These are phyloP conservation scores for Neocrepidodera transversa DNA, from an alignment of 2,888 invertebrate species.

Conservation along the genomic window DNA sequence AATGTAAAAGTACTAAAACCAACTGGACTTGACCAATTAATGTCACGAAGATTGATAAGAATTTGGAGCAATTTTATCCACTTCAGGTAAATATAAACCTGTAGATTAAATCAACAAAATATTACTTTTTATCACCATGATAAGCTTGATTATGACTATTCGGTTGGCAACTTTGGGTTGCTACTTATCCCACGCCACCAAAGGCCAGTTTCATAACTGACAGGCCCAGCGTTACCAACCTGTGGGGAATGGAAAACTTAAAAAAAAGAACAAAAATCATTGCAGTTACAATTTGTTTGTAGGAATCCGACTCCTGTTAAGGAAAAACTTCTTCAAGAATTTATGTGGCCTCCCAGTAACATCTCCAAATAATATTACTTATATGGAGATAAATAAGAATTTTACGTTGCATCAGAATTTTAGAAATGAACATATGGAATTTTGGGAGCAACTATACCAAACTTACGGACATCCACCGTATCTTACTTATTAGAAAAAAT, in stretches of 20 bases:
- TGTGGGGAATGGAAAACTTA: no score
- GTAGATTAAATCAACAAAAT: no score
- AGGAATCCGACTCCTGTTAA: constrained; percentile 33
- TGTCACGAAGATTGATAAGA: no score
- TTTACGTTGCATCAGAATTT: constrained; percentile 29
- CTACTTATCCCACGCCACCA: no score
- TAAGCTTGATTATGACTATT: no score
- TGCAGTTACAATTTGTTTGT: constrained; percentile 10
- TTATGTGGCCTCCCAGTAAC: constrained; percentile 31
- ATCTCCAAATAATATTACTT: constrained; percentile 23
- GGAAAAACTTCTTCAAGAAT: constrained; percentile 27
- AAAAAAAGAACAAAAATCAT: neutral
- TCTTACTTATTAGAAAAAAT: constrained; percentile 29
- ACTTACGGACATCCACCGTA: constrained; percentile 31
- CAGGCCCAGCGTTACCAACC: no score
- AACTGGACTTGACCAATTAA: no score
- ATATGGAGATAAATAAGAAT: constrained; percentile 27
- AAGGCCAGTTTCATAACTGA: no score
- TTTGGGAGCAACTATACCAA: constrained; percentile 30
- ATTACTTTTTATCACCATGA: no score
- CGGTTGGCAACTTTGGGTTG: no score
- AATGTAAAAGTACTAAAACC: constrained; percentile 23
- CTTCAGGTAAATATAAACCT: constrained; percentile 26
- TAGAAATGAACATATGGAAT: constrained; percentile 25
- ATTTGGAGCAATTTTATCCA: constrained; percentile 35